Evolutionary conservation across 2,888 invertebrate species (phyloP).

Genomic region (Sesia bembeciformis): DNA sequence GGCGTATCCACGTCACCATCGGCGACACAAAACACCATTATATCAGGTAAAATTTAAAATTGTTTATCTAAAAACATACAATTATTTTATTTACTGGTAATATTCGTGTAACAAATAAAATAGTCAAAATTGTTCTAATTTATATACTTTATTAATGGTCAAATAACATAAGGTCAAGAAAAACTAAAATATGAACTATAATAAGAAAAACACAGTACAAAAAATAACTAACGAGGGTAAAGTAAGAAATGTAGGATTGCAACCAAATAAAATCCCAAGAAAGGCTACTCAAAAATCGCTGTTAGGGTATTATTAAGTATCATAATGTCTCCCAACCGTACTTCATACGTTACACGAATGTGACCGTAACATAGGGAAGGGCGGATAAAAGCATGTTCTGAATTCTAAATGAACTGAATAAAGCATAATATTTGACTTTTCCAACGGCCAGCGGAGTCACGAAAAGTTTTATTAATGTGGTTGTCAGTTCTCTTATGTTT

Average conservation of each 20-base stretch:
- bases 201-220: too few relatives aligned
- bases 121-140: too few relatives aligned
- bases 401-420: constrained; percentile 46
- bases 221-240: too few relatives aligned
- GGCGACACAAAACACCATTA: constrained; percentile 48
- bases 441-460: constrained; percentile 19
- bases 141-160: too few relatives aligned
- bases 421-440: constrained; percentile 33
- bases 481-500: constrained; percentile 27
- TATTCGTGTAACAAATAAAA: too few relatives aligned
- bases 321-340: constrained; percentile 5
- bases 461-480: constrained; percentile 34
- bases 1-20: constrained; percentile 48
- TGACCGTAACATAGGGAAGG: constrained; percentile 16
- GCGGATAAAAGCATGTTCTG: constrained; percentile 29
- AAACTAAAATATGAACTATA: too few relatives aligned
- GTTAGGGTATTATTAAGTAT: constrained; percentile 1
- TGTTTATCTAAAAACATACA: neutral
- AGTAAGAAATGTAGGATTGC: neutral
- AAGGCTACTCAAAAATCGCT: neutral
- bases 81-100: too few relatives aligned
- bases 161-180: too few relatives aligned
- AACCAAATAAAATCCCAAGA: neutral
- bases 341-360: constrained; percentile 25
- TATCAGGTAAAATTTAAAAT: constrained; percentile 36